A percentile compares a stretch with the other conserved stretches of the same genome.
These are phyloP conservation scores for Leptinotarsa texana DNA, from an alignment of 1,140 invertebrate genomes.

Conservation along the genomic window DNA sequence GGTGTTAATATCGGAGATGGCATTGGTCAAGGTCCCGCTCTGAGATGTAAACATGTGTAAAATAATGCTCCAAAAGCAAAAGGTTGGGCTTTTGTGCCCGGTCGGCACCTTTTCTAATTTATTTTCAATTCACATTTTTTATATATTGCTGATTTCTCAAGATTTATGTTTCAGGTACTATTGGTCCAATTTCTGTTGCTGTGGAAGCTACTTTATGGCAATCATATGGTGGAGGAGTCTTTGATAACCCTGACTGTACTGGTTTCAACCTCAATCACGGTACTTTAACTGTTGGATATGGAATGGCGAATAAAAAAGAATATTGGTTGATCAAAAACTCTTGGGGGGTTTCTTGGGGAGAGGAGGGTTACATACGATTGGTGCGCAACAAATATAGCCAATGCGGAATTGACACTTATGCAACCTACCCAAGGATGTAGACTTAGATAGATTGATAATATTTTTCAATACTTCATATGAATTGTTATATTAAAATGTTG, in stretches of 20 bases:
- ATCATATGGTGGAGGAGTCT: slow-evolving; percentile 36
- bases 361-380: slow-evolving; percentile 87
- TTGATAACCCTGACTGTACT: slow-evolving; percentile 43
- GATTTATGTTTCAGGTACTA: slow-evolving; percentile 56
- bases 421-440: slow-evolving; percentile 54
- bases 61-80: no score
- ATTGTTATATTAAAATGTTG: no score
- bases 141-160: no score
- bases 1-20: no score
- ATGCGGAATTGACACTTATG: slow-evolving; percentile 66
- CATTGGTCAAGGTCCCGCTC: no score
- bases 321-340: slow-evolving; percentile 47
- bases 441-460: no score
- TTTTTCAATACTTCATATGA: no score
- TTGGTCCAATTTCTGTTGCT: slow-evolving; percentile 84
- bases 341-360: slow-evolving; percentile 48
- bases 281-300: slow-evolving; percentile 45
- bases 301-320: slow-evolving; percentile 34
- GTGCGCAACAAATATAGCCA: slow-evolving; percentile 66
- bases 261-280: slow-evolving; percentile 40
- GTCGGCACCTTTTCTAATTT: no score
- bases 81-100: no score
- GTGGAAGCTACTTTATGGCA: slow-evolving; percentile 77
- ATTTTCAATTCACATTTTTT: no score
- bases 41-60: no score